These are phyloP conservation scores for Oreochromis tanganicae DNA, from an alignment of 2,113 vertebrate species.

Conservation along the genomic window DNA sequence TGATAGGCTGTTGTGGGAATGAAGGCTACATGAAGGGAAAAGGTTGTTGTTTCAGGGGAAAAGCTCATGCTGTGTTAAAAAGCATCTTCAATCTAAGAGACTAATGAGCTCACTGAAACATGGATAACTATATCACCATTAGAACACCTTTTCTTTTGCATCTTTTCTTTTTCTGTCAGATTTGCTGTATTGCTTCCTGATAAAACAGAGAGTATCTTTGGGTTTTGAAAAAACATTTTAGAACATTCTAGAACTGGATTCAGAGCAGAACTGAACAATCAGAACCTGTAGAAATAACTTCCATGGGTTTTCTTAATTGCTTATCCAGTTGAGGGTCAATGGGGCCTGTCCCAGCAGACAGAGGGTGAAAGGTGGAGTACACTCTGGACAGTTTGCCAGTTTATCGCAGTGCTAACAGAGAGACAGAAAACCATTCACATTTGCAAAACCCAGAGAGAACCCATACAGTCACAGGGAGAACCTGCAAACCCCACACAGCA, in stretches of 20 bases:
- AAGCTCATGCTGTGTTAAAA: not conserved
- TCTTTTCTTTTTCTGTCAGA: not conserved
- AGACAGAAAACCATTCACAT: not conserved
- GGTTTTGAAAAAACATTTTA: not conserved
- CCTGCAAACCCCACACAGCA: not conserved
- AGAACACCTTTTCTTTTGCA: not conserved
- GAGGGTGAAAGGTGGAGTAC: not conserved
- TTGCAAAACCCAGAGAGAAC: not conserved
- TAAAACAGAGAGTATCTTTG: not conserved
- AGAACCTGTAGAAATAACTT: not conserved
- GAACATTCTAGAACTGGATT: not conserved
- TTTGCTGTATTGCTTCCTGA: not conserved
- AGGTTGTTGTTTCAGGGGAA: not conserved
- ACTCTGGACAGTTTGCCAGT: accelerated
- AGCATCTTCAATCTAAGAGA: not conserved
- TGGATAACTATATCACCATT: not conserved
- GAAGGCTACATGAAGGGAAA: not conserved
- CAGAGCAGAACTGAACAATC: not conserved
- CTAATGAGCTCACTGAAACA: not conserved
- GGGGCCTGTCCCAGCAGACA: not conserved
- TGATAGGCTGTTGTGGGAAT: not conserved
- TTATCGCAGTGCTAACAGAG: not conserved
- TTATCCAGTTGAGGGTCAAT: not conserved
- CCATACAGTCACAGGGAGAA: not conserved
- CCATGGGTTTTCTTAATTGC: not conserved